Evolutionary conservation across 2,797 vertebrate species (phyloP), one percentile per base, ranked within the genome.

Genomic region (Poeciliopsis gracilis): DNA sequence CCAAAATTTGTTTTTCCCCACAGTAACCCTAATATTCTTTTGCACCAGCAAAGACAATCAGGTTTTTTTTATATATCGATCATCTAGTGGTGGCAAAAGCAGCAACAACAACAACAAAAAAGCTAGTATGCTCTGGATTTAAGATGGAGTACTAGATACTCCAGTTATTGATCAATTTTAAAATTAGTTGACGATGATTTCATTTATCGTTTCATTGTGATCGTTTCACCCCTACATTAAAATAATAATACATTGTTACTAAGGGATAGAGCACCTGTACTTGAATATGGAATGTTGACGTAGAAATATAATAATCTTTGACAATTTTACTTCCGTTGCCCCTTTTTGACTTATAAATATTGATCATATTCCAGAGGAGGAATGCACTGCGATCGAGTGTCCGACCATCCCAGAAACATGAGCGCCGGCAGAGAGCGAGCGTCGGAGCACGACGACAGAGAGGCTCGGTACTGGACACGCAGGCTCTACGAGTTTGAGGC

Each of bases 401-500:
- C 97, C 16, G 95, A 97, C 73, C 96, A 96, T 67, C 75, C 83
- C 0, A 82, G 84, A 77, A 94, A 94, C 89, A 92, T 89, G 72
- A 57, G 91, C 67, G 83, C 87, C 0, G 94, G 95, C 47, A 90
- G 91, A 80, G 93, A 94, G 0, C 90, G 92, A 51, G 85, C 90
- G 10, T 92, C 96, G 0, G 96, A 96, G 86, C 94, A 96, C 2
- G 97, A 97, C 71, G 95, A 97, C 77, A 94, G 96, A 80, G 97
- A 97, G 72, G 93, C 96, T 55, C 95, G 97, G 46, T 97, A 97
- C 85, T 98, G 97, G 97, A 97, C 97, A 25, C 97, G 96, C 86
- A 98, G 98, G 89, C 95, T 99, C 3, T 97, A 98, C 77, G 97
- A 99, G 36, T 99, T 97, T 92, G 97, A 99, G 94, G 95, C 97